Percentiles rank a stretch among this genome's conserved stretches.
Conservation (phyloP, 2,888 invertebrate genomes). For the Lysandra bellargus region DNA sequence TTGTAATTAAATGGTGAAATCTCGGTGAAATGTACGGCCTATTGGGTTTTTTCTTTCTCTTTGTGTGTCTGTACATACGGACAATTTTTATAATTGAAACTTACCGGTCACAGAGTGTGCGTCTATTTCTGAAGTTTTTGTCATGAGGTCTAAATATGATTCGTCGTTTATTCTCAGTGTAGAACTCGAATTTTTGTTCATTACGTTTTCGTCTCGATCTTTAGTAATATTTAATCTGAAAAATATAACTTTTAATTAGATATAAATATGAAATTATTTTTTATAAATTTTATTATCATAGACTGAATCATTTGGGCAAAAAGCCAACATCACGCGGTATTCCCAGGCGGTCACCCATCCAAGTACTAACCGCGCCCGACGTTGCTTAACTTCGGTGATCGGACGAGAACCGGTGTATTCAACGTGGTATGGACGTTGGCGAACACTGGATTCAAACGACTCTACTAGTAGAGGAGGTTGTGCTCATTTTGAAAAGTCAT, state of each 20-base stretch:
- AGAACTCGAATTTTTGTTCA: conserved; percentile 48
- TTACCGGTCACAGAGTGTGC: conserved; percentile 59
- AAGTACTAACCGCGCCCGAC: conserved; percentile 61
- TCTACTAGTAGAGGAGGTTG: too few species aligned
- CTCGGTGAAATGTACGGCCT: too few species aligned
- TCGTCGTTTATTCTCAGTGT: conserved; percentile 66
- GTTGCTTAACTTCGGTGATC: conserved; percentile 52
- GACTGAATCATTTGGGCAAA: too few species aligned
- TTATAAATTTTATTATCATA: too few species aligned
- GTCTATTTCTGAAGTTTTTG: conserved; percentile 62
- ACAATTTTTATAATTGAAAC: conserved; percentile 34
- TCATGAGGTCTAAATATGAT: conserved; percentile 66
- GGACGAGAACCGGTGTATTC: conserved; percentile 45
- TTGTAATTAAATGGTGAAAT: too few species aligned
- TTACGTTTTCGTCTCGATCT: conserved; percentile 51
- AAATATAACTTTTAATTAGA: neutral
- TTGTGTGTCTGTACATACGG: too few species aligned
- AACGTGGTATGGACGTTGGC: conserved; percentile 40
- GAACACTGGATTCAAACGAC: neutral
- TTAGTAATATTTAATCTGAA: conserved; percentile 59
- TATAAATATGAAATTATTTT: too few species aligned
- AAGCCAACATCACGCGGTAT: neutral
- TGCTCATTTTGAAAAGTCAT: too few species aligned
- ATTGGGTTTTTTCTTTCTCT: too few species aligned
- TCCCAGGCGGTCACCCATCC: conserved; percentile 53